Conservation (phyloP, 2,113 vertebrate species). For the Campylomormyrus tamandua region DNA sequence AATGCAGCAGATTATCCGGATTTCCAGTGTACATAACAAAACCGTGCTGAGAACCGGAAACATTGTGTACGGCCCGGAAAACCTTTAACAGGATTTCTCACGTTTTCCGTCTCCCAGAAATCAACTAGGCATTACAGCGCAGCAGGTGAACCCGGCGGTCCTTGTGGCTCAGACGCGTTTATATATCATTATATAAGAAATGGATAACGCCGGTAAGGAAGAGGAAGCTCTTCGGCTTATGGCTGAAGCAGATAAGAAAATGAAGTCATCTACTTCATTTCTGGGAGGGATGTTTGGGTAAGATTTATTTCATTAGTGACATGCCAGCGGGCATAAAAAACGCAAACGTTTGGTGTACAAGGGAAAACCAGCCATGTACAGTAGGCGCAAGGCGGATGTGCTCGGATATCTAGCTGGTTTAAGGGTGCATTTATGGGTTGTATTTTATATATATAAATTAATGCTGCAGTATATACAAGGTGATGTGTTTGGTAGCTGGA, state of each 20-base stretch:
- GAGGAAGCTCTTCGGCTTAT: conserved; percentile 88
- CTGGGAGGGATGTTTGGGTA: conserved; percentile 92
- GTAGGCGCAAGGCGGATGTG: not conserved
- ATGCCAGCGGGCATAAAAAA: not conserved
- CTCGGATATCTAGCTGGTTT: not conserved
- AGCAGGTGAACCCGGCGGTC: not conserved
- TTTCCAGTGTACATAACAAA: not conserved
- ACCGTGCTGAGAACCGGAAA: not conserved
- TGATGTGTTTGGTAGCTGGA: not conserved
- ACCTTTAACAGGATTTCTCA: not conserved
- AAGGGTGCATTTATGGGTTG: not conserved
- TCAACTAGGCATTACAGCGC: not conserved
- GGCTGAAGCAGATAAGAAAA: conserved; percentile 91
- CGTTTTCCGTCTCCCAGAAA: not conserved
- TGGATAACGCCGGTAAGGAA: conserved; percentile 88
- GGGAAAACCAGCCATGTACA: not conserved
- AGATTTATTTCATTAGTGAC: conserved; percentile 47
- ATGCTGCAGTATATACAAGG: not conserved
- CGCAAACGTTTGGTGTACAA: not conserved
- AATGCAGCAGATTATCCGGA: not conserved
- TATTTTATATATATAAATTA: not conserved
- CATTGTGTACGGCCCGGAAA: not conserved
- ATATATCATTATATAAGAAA: conserved; percentile 35
- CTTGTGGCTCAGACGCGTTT: not conserved
- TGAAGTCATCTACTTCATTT: conserved; percentile 85